Evolutionary conservation across 2,888 invertebrate genomes (phyloP).

Genomic region (Aleiodes leptofemur): DNA sequence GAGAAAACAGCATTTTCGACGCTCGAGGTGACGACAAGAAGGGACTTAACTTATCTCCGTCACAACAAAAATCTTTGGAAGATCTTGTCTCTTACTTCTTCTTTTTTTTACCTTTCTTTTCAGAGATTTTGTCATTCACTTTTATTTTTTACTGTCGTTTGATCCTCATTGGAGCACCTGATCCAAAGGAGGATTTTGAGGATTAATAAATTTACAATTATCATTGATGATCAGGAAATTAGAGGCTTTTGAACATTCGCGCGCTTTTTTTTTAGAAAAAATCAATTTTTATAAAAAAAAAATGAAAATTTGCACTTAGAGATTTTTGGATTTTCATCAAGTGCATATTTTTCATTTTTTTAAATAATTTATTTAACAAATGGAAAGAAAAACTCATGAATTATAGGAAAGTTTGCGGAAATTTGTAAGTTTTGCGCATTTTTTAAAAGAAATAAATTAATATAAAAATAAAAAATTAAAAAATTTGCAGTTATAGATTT

Average conservation of each 20-base stretch:
- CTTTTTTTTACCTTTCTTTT: neutral
- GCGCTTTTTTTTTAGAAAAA: too few relatives aligned
- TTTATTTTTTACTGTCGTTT: constrained; percentile 35
- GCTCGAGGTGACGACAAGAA: constrained; percentile 75
- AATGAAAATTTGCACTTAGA: too few relatives aligned
- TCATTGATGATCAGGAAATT: too few relatives aligned
- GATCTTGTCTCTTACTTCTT: constrained; percentile 5
- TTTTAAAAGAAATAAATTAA: too few relatives aligned
- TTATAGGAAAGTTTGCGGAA: neutral
- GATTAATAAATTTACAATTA: too few relatives aligned
- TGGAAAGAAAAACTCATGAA: neutral
- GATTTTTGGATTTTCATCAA: too few relatives aligned
- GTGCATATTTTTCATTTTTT: too few relatives aligned
- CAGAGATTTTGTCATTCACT: constrained; percentile 6
- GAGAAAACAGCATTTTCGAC: constrained; percentile 75
- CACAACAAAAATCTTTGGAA: constrained; percentile 64
- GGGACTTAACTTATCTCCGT: constrained; percentile 72
- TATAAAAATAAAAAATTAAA: too few relatives aligned
- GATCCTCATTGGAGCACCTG: constrained; percentile 13
- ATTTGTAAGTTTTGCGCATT: too few relatives aligned
- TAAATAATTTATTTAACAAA: neutral
- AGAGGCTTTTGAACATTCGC: too few relatives aligned
- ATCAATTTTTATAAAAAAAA: too few relatives aligned
- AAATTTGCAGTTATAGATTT: too few relatives aligned
- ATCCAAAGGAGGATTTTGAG: neutral